Percentiles rank a stretch among this genome's conserved stretches.
Conservation (phyloP, 2,113 vertebrate genomes). For the Oceanodroma tethys region DNA sequence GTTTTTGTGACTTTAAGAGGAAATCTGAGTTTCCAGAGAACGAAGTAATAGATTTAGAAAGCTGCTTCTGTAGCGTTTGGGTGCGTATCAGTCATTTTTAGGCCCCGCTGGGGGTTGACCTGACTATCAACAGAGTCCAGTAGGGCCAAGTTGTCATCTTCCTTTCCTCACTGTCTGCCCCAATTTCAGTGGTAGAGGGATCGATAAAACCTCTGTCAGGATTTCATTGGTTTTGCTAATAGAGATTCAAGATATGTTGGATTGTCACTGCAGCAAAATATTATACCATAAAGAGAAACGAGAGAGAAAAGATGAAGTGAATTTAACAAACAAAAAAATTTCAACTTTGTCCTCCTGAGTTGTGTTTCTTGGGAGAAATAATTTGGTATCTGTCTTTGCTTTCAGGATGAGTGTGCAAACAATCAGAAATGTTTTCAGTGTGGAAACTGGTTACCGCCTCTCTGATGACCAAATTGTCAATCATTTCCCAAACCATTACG, state of each 20-base stretch:
- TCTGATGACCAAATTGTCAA: slow-evolving; percentile 97
- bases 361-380: not conserved
- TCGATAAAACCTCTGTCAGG: not conserved
- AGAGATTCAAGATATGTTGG: not conserved
- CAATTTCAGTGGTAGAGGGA: not conserved
- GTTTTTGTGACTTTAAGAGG: not conserved
- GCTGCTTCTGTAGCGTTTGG: not conserved
- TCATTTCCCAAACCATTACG: slow-evolving; percentile 98
- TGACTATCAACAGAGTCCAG: not conserved
- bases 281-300: not conserved
- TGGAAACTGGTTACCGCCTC: slow-evolving; percentile 94
- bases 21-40: not conserved
- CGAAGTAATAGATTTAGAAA: not conserved
- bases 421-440: slow-evolving; percentile 94
- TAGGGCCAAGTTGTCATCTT: not conserved
- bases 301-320: not conserved
- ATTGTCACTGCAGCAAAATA: not conserved
- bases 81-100: not conserved
- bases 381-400: not conserved
- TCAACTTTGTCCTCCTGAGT: not conserved
- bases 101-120: not conserved
- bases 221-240: not conserved
- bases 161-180: not conserved
- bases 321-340: not conserved
- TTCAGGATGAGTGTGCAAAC: slow-evolving; percentile 98